Percentiles rank a stretch among this genome's conserved stretches.
phyloP scores from a whole-genome alignment of 2,113 vertebrate species.

The Anguilla rostrata region DNA sequence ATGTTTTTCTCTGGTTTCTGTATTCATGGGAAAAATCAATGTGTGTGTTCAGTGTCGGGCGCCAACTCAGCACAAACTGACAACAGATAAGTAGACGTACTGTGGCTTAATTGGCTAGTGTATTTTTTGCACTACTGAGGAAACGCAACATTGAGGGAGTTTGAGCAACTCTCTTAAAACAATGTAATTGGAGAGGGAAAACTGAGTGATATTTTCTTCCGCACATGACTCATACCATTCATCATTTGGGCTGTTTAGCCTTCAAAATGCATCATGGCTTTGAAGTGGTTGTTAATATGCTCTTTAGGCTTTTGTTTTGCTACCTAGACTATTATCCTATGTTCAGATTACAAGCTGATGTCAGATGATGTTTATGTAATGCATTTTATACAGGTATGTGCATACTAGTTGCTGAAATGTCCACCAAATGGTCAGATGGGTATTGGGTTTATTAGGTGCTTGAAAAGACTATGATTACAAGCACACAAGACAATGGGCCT shows the following conservation, averaged over 20 bases:
- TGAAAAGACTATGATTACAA: no score
- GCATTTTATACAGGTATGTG: no score
- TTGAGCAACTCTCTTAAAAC: conserved; percentile 67
- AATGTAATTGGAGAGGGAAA: conserved; percentile 59
- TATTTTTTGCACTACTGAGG: conserved; percentile 72
- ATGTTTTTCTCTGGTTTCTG: conserved; percentile 66
- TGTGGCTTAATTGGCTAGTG: conserved; percentile 77
- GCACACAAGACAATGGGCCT: no score
- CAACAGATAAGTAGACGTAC: conserved; percentile 73
- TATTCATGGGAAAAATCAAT: conserved; percentile 75
- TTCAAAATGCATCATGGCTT: background rate
- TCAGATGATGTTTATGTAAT: no score
- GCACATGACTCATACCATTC: conserved; percentile 45
- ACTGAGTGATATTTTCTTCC: conserved; percentile 58
- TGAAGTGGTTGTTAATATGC: background rate
- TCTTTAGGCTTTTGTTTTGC: background rate
- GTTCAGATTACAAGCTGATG: no score
- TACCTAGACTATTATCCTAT: background rate
- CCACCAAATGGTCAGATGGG: no score
- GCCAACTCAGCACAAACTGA: conserved; percentile 71
- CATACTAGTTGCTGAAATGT: no score
- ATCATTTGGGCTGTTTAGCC: conserved; percentile 19
- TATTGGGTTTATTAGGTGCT: no score
- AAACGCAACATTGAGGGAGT: conserved; percentile 60
- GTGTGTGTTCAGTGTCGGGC: conserved; percentile 69